Base-by-base conservation (phyloP, 2,888 invertebrate species). In the Papilio demoleus region DNA sequence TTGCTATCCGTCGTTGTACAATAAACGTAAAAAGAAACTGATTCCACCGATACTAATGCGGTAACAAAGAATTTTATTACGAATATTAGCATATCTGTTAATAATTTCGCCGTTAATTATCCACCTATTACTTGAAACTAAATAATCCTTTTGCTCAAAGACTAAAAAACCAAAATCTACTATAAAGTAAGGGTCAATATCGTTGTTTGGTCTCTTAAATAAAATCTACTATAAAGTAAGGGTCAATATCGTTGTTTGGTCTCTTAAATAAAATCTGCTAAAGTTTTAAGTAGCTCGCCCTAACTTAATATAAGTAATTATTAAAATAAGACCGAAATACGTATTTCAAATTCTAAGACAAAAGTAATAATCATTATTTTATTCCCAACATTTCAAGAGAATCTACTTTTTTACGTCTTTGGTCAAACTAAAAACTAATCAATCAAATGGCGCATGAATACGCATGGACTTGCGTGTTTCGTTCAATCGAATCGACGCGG, bases 1-100 rank as follows among this genome's bases (percentile, higher is more conserved):
- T 85, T 84, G 82, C 83, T 84, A 84, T 80, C 82, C 79, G 76
- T 40, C 70, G 78, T 76, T 77, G 80, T 82, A 81, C 74, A 79
- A 79, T 77, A 79, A 79, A 79, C 73, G 74, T 67, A 79, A 65
- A 63, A 61, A 68, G 36, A 62, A 68, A 38, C 11, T 56, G 19
- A 50, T 34, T 27, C n/a, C 65, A 27, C 8, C 14, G 42, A 31
- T 27, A 45, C 31, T 17, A 27, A 42, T 42, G 40, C 42, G 45
- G 58, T 19, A 65, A 58, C 34, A 65, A 22, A 34, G 45, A 59
- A 22, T 36, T 34, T 59, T 19, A 59, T 24, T 31, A 11, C n/a
- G 58, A 45, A 45, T 65, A n/a, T 45, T 22, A 27, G 50, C 34
- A 62, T 14, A 19, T 61, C 9, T 24, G 19, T 42, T 45, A 42